A percentile compares a stretch with the other conserved stretches of the same genome.
Conservation (phyloP, 1,140 invertebrate species). For the Anoplolepis gracilipes region DNA sequence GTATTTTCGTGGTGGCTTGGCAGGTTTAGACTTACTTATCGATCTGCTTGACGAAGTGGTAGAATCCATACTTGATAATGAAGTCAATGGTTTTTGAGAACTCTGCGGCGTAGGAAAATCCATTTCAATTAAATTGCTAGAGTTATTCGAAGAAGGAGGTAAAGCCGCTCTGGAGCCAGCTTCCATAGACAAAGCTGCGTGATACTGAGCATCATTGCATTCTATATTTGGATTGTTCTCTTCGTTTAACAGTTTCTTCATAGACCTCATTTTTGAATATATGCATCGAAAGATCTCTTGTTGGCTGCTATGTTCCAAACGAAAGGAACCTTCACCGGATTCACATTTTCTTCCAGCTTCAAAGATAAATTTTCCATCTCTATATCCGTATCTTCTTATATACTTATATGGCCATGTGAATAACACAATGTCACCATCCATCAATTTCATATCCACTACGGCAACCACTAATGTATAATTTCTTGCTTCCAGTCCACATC, state of each 20-base stretch:
- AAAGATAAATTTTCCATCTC: conserved; percentile 93
- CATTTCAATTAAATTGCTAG: conserved; percentile 84
- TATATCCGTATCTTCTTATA: conserved; percentile 94
- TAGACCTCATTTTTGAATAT: conserved; percentile 92
- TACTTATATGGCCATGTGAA: conserved; percentile 95
- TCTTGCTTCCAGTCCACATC: conserved; percentile 90
- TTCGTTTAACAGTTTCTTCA: conserved; percentile 92
- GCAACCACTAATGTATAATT: conserved; percentile 91
- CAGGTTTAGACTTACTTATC: conserved; percentile 87
- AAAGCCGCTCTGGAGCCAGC: conserved; percentile 91
- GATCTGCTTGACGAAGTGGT: conserved; percentile 78
- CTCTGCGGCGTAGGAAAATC: conserved; percentile 82
- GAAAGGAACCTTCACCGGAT: conserved; percentile 94
- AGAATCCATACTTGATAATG: conserved; percentile 70
- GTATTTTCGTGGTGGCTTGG: conserved; percentile 89
- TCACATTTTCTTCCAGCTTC: conserved; percentile 96
- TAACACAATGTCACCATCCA: conserved; percentile 89
- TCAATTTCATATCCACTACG: conserved; percentile 90
- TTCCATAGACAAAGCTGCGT: conserved; percentile 90
- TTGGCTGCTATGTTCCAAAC: conserved; percentile 91
- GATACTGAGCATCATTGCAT: conserved; percentile 91
- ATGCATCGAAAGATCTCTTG: conserved; percentile 93
- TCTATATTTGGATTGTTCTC: conserved; percentile 89
- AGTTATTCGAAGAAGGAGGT: conserved; percentile 88
- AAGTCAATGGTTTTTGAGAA: conserved; percentile 79